phyloP scores from a whole-genome alignment of 1,140 invertebrate genomes.

The Scaptomyza graminum region DNA sequence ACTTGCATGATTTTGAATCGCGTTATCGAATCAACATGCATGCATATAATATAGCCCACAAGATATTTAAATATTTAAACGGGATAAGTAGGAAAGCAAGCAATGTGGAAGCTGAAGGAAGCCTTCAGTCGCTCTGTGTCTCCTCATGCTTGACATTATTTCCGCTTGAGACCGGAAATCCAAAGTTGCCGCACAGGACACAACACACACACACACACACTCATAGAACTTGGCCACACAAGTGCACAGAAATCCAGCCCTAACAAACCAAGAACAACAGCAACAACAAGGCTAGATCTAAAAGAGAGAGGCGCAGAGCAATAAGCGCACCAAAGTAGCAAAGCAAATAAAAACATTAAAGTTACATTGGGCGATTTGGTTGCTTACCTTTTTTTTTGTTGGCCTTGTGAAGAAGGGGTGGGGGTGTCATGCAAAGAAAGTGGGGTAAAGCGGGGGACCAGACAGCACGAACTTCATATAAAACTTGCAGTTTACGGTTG shows the following conservation, averaged over 20 bases:
- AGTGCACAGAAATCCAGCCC: constrained; percentile 17
- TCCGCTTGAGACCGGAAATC: constrained; percentile 60
- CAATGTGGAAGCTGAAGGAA: constrained; percentile 14
- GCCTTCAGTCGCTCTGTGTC: constrained; percentile 37
- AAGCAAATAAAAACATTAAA: constrained; percentile 71
- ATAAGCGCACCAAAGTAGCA: constrained; percentile 56
- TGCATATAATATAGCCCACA: constrained; percentile 31
- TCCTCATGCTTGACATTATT: constrained; percentile 66
- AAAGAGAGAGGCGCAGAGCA: constrained; percentile 45
- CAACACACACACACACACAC: background rate
- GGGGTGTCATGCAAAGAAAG: constrained; percentile 27
- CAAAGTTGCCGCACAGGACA: constrained; percentile 57
- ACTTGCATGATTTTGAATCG: constrained; percentile 13
- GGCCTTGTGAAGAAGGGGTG: background rate
- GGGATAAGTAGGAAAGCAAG: constrained; percentile 24
- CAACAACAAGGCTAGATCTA: constrained; percentile 19
- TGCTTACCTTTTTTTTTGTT: constrained; percentile 51
- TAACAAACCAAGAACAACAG: constrained; percentile 62
- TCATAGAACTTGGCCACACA: constrained; percentile 5
- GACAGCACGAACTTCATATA: constrained; percentile 38
- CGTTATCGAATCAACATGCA: constrained; percentile 38
- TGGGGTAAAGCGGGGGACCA: background rate
- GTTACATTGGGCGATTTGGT: constrained; percentile 57
- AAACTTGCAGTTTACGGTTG: constrained; percentile 47
- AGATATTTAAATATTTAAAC: constrained; percentile 55